phyloP scores from a whole-genome alignment of 1,140 invertebrate genomes.

The Temnothorax longispinosus region DNA sequence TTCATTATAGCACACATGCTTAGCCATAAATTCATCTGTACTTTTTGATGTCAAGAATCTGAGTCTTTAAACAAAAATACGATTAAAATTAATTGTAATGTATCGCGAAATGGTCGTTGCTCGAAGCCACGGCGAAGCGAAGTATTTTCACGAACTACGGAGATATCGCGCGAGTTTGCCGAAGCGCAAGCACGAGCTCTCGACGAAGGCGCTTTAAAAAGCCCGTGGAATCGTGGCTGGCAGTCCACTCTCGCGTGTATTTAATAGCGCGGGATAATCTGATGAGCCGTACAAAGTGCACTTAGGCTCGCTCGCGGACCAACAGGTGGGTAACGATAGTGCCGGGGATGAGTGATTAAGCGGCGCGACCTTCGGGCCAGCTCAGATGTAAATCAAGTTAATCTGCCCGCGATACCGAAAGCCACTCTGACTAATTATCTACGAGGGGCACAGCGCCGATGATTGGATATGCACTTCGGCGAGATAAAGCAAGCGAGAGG shows the following conservation, averaged over 20 bases:
- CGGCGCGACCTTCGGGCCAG: conserved; percentile 61
- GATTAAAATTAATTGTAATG: conserved; percentile 17
- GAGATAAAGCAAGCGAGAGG: conserved; percentile 8
- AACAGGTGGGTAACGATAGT: conserved; percentile 67
- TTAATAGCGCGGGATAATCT: conserved; percentile 61
- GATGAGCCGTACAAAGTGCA: conserved; percentile 60
- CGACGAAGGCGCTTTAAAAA: conserved; percentile 29
- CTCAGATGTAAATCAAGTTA: conserved; percentile 67
- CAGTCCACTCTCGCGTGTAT: conserved; percentile 51
- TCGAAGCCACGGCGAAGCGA: conserved; percentile 2
- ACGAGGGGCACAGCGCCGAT: conserved; percentile 32
- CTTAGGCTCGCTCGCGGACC: conserved; percentile 53
- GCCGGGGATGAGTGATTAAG: conserved; percentile 64
- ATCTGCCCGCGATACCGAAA: conserved; percentile 63
- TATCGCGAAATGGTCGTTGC: not conserved
- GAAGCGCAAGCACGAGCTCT: conserved; percentile 1
- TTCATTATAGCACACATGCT: not conserved
- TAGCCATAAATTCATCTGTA: not conserved
- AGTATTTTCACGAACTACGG: conserved; percentile 19
- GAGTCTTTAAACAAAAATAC: not conserved
- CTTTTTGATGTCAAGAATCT: not conserved
- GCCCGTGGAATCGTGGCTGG: conserved; percentile 37
- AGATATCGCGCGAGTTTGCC: conserved; percentile 38
- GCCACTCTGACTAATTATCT: conserved; percentile 65
- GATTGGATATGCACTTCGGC: conserved; percentile 36